These are phyloP conservation scores for Drosophila pruinosa DNA, from an alignment of 1,140 invertebrate genomes.

Conservation along the genomic window DNA sequence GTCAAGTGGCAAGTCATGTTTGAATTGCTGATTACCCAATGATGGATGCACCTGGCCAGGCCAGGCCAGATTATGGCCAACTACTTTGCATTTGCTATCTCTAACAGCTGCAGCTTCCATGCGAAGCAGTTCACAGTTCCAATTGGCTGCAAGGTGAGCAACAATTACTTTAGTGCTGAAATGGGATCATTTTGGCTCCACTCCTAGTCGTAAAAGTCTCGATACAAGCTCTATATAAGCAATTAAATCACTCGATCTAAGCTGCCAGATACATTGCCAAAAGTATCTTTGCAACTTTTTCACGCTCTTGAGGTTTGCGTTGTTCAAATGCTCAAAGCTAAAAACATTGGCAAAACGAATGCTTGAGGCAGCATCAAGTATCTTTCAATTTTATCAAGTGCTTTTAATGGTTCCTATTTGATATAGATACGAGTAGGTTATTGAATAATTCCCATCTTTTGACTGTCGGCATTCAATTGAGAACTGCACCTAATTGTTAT, in stretches of 20 bases:
- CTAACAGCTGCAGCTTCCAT: neutral
- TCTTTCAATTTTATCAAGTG: neutral
- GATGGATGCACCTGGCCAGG: constrained; percentile 10
- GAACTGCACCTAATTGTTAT: too few relatives aligned
- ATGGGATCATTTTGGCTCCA: constrained; percentile 7
- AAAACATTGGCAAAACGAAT: neutral
- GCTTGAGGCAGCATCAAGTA: neutral
- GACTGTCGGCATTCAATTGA: neutral
- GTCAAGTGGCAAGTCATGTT: constrained; percentile 2
- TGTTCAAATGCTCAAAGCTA: neutral
- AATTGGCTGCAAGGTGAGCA: constrained; percentile 24
- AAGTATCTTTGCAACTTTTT: neutral
- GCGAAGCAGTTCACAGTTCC: constrained; percentile 12
- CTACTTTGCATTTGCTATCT: neutral
- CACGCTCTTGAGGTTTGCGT: neutral
- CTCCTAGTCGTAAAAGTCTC: neutral
- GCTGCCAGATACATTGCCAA: neutral
- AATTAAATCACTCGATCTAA: constrained; percentile 6
- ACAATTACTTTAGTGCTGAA: constrained; percentile 25
- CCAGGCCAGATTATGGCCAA: neutral
- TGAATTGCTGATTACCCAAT: constrained; percentile 10
- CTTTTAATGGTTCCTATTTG: constrained; percentile 1
- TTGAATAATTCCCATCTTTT: neutral
- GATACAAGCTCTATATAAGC: constrained; percentile 6
- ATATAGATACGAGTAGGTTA: neutral